Percentiles rank a stretch among this genome's conserved stretches.
phyloP scores from a whole-genome alignment of 2,113 vertebrate species.

The Crotalus tigris region DNA sequence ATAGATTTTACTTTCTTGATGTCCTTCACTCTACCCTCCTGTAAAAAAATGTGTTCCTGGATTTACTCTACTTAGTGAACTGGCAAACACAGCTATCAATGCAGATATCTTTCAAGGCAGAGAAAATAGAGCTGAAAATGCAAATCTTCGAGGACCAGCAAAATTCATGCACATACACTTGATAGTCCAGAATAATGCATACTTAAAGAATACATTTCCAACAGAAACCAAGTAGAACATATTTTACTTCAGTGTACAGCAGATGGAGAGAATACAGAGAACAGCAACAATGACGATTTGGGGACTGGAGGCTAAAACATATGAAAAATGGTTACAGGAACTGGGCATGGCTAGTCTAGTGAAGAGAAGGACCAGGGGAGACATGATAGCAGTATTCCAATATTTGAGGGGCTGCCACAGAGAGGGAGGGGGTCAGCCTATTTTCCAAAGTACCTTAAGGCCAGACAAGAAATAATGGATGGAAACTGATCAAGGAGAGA shows the following conservation, averaged over 20 bases:
- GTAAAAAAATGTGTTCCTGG: background rate
- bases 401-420: too few species aligned
- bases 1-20: background rate
- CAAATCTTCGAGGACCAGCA: background rate
- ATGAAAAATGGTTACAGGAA: too few species aligned
- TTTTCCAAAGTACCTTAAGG: too few species aligned
- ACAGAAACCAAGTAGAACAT: background rate
- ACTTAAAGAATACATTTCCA: slow-evolving; percentile 1
- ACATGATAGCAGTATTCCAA: too few species aligned
- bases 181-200: background rate
- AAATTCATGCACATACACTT: too few species aligned
- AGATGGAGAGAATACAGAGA: slow-evolving; percentile 9
- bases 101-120: background rate
- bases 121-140: background rate
- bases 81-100: background rate
- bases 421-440: too few species aligned
- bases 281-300: too few species aligned
- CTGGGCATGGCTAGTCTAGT: too few species aligned
- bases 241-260: slow-evolving; percentile 2
- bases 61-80: background rate
- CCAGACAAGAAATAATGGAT: too few species aligned
- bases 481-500: too few species aligned
- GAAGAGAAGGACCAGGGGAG: too few species aligned
- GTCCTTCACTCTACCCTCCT: background rate
- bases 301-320: too few species aligned